Base-by-base conservation (phyloP, 2,888 invertebrate species). In the Argynnis bischoffii region DNA sequence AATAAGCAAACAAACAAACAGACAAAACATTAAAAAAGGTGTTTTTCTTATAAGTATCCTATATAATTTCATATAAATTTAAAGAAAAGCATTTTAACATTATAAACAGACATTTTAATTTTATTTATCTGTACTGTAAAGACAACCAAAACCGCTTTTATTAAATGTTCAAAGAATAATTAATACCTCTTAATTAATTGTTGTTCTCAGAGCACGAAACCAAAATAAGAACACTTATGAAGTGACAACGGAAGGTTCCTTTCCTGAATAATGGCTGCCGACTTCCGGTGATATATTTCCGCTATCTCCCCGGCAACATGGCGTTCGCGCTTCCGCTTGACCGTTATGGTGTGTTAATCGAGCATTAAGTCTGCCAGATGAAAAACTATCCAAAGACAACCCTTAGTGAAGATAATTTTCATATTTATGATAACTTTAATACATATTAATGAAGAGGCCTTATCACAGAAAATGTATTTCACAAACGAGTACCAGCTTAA, bases 261-360 rank as follows among this genome's bases (percentile, higher is more conserved):
- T 89, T 88, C 84, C 87, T 90, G 87, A 91, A 90, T 91, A 92
- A 92, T 91, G 87, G 89, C 81, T 78, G 80, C 83, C 82, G 78
- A 87, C 89, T 87, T 90, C 92, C 92, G 86, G 88, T 81, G 87
- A 91, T 92, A 91, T 92, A 91, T 92, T 92, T 91, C 91, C 90
- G 88, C 89, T 92, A 92, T 92, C 92, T 89, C 83, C 79, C 80
- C 81, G 81, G 84, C 89, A 88, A 85, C 84, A 87, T 88, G 89
- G 90, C 89, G 85, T 79, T 87, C 84, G 79, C 77, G 82, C 86
- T 83, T 91, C 90, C 92, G 87, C 81, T 85, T 90, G 90, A 89
- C 91, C 91, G 87, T 89, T 91, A 89, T 87, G 84, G 86, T 88
- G 90, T 92, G 90, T 89, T 91, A 91, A 92, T 91, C 89, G 91